Evolutionary conservation across 2,113 vertebrate species (phyloP).

Genomic region (Murina feae): DNA sequence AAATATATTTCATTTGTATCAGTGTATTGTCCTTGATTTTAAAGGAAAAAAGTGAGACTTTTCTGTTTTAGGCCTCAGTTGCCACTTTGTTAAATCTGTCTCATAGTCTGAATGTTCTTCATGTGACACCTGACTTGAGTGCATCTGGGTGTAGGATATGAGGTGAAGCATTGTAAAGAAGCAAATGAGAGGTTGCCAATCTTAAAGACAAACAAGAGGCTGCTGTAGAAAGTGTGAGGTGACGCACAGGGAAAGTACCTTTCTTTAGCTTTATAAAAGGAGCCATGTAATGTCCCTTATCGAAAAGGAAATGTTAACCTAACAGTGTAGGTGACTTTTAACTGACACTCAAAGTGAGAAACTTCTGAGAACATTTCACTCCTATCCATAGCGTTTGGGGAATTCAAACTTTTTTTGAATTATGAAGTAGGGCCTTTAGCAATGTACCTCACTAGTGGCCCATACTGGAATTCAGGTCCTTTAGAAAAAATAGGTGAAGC

Average conservation of each 20-base stretch:
- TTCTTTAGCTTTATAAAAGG: not conserved
- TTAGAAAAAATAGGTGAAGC: not conserved
- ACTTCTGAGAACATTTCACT: not conserved
- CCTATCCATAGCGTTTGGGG: fast-evolving
- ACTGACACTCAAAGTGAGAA: not conserved
- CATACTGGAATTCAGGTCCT: not conserved
- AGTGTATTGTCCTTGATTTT: not conserved
- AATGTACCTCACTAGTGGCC: not conserved
- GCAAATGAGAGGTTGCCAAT: not conserved
- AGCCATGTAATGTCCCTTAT: not conserved
- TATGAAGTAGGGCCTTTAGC: not conserved
- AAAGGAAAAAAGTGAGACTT: not conserved
- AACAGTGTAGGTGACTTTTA: not conserved
- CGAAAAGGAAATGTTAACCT: not conserved
- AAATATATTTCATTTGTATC: not conserved
- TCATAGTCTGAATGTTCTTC: not conserved
- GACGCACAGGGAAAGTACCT: not conserved
- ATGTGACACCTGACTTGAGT: not conserved
- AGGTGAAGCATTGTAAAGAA: not conserved
- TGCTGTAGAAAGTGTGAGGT: not conserved
- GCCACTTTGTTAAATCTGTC: not conserved
- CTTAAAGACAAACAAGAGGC: not conserved
- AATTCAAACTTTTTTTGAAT: not conserved
- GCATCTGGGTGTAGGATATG: not conserved
- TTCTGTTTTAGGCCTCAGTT: not conserved